Evolutionary conservation across 2,888 invertebrate species (phyloP).

Genomic region (Drosophila rellima): DNA sequence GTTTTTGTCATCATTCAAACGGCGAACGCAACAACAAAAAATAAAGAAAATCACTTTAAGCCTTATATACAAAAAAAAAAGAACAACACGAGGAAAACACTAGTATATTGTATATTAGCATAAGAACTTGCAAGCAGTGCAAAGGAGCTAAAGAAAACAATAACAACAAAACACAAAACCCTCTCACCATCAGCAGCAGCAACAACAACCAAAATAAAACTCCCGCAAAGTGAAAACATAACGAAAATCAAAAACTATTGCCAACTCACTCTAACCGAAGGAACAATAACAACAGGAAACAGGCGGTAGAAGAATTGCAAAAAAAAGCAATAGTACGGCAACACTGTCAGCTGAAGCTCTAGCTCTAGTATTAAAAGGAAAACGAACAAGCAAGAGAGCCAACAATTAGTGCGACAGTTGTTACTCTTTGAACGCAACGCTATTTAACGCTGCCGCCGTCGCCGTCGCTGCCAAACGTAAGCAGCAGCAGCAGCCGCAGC

Average conservation of each 20-base stretch:
- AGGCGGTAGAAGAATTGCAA: slow-evolving; percentile 9
- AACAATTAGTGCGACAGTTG: slow-evolving; percentile 1
- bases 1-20: slow-evolving; percentile 42
- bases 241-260: slow-evolving; percentile 13
- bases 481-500: slow-evolving; percentile 5
- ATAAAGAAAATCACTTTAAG: slow-evolving; percentile 62
- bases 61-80: slow-evolving; percentile 68
- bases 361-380: slow-evolving; percentile 10
- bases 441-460: slow-evolving; percentile 13
- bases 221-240: slow-evolving; percentile 2
- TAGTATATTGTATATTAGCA: slow-evolving; percentile 45
- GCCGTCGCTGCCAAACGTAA: slow-evolving; percentile 21
- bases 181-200: neutral
- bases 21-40: slow-evolving; percentile 27
- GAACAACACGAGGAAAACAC: slow-evolving; percentile 29
- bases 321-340: slow-evolving; percentile 17
- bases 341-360: slow-evolving; percentile 10
- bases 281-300: slow-evolving; percentile 10
- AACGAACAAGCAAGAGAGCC: neutral
- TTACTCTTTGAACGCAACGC: neutral
- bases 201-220: slow-evolving; percentile 3
- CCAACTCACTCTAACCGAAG: slow-evolving; percentile 8
- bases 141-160: slow-evolving; percentile 8
- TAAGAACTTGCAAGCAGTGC: slow-evolving; percentile 21
- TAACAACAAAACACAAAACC: slow-evolving; percentile 5